Base-by-base conservation (phyloP, 2,113 vertebrate genomes). In the Callaeas wilsoni region DNA sequence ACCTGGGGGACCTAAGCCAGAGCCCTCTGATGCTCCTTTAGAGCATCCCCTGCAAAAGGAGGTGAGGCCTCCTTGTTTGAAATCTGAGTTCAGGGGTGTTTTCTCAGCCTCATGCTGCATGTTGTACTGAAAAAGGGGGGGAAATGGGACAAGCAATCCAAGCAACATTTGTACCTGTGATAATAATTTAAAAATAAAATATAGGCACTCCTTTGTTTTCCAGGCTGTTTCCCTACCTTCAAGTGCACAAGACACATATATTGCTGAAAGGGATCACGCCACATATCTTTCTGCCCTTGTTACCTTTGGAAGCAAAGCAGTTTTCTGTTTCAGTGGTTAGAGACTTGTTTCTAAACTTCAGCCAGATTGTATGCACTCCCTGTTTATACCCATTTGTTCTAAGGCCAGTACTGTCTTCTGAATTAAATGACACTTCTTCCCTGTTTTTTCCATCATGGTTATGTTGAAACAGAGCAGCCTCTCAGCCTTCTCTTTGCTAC, bases 371-470 rank as follows among this genome's bases (percentile, higher is more conserved):
- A 76, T 88, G 37, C 23, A 49, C 79, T 67, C 59, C 42, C 35
- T 89, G 60, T 90, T 95, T 90, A 81, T 90, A 74, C 50, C 47
- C 32, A 68, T 70, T 93, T 94, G 59, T 70, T 93, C 42, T 87
- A 67, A 64, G n/a, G 73, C 73, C 64, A 91, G 60, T 59, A 71
- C 52, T 12, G 0, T 86, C 52, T 81, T 86, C 80, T 94, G 84
- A 94, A 93, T 90, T 88, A 32, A 93, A 70, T 63, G 15, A 25
- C 47, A 77, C 76, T 78, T 85, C 77, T 91, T 92, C 79, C 11
- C 80, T 96, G 83, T 65, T 94, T 96, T 97, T 95, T 95, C 91
- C 91, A 74, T 94, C 79, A 57, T 26, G 56, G n/a, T 84, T 93
- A 44, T 96, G 69, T 87, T 93, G 94, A 89, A 94, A 97, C 64